A percentile compares a stretch with the other conserved stretches of the same genome.
These are phyloP conservation scores for Columba guinea DNA, from an alignment of 2,797 vertebrate genomes.

Conservation along the genomic window DNA sequence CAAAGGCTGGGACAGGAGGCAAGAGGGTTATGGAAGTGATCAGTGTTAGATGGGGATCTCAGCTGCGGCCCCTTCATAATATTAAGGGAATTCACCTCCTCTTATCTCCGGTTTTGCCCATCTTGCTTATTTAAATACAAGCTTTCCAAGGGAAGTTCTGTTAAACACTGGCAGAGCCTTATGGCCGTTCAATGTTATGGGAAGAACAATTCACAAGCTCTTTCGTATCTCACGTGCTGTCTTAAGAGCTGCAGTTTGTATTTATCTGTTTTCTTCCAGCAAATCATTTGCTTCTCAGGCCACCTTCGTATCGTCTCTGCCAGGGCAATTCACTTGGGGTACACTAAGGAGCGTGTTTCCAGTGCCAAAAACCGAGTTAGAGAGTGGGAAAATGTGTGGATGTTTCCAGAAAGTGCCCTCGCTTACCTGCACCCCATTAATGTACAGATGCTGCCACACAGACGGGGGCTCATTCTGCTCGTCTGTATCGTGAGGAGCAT, in stretches of 20 bases:
- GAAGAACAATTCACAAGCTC: neutral
- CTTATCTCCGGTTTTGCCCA: neutral
- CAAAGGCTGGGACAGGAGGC: neutral
- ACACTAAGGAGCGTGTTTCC: neutral
- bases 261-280: neutral
- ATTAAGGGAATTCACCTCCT: neutral
- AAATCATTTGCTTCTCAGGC: neutral
- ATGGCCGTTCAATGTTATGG: neutral
- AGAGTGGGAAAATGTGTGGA: neutral
- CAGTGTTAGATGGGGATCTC: neutral
- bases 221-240: neutral
- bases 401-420: neutral
- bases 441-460: fast-evolving
- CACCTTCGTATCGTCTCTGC: neutral
- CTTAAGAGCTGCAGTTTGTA: neutral
- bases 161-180: neutral
- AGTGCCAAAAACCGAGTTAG: neutral
- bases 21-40: neutral
- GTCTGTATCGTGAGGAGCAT: neutral
- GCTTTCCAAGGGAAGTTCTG: neutral
- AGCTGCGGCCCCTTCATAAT: neutral
- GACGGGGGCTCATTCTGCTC: neutral
- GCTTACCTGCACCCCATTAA: too few species aligned
- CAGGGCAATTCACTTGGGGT: neutral
- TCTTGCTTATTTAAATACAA: neutral